A percentile compares a stretch with the other conserved stretches of the same genome.
These are phyloP conservation scores for Leptodactylus fuscus DNA, from an alignment of 2,113 vertebrate genomes.

Conservation along the genomic window DNA sequence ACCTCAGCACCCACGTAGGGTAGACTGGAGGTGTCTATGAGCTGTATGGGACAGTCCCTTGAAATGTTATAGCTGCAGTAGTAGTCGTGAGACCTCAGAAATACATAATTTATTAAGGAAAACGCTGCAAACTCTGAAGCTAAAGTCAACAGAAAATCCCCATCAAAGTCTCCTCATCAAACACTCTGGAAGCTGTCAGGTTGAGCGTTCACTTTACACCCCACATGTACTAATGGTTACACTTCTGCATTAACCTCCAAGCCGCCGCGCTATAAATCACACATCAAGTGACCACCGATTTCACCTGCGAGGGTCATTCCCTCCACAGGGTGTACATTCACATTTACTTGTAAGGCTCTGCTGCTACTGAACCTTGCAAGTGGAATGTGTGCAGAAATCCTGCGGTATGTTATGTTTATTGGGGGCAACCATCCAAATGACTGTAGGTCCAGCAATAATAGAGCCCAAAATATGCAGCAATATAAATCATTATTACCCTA, in stretches of 20 bases:
- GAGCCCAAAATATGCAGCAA: not conserved
- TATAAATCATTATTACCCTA: not conserved
- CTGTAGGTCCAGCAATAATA: not conserved
- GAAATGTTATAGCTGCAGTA: constrained; percentile 66
- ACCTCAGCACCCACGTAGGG: constrained; percentile 60
- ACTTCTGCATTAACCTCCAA: constrained; percentile 28
- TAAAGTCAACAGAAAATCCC: constrained; percentile 52
- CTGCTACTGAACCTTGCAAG: not conserved
- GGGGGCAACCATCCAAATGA: not conserved
- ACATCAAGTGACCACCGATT: constrained; percentile 7
- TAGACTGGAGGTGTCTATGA: constrained; percentile 68
- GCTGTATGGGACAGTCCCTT: constrained; percentile 58
- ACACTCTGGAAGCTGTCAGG: constrained; percentile 34
- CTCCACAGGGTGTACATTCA: not conserved
- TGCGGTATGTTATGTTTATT: constrained; percentile 1
- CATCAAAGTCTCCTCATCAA: constrained; percentile 47
- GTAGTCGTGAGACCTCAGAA: constrained; percentile 56
- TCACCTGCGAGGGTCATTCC: not conserved
- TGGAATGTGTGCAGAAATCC: not conserved
- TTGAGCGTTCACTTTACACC: constrained; percentile 16
- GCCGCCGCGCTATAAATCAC: constrained; percentile 32
- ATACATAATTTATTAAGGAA: constrained; percentile 55
- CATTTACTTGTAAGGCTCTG: not conserved
- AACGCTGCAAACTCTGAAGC: not conserved
- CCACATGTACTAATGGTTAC: constrained; percentile 42